Evolutionary conservation across 1,140 invertebrate genomes (phyloP).

Genomic region (Bicyclus anynana): DNA sequence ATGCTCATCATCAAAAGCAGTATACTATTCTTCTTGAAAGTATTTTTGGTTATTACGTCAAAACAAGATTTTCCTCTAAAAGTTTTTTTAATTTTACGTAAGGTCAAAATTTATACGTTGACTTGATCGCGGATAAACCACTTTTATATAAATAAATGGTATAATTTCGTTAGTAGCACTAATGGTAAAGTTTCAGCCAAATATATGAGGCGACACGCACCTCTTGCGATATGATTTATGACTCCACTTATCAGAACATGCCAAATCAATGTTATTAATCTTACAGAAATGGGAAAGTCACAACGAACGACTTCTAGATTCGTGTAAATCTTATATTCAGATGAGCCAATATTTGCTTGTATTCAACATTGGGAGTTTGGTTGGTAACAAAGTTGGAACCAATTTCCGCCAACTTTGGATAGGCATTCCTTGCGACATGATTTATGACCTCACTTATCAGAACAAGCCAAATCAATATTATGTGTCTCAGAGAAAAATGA

Average conservation of each 20-base stretch:
- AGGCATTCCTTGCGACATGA: neutral
- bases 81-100: no score
- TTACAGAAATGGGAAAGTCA: neutral
- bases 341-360: neutral
- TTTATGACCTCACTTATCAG: neutral
- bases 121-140: no score
- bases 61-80: no score
- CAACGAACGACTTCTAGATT: neutral
- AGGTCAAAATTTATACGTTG: no score
- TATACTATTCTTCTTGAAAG: no score
- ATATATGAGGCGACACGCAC: neutral
- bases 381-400: neutral
- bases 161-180: no score
- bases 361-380: neutral
- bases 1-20: no score
- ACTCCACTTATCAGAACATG: neutral
- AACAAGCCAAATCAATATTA: slow-evolving; percentile 3
- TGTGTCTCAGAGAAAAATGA: neutral
- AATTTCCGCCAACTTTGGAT: neutral
- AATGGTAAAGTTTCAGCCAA: no score
- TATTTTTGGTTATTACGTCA: no score
- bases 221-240: neutral
- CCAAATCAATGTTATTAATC: neutral
- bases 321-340: neutral
- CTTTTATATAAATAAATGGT: no score